Evolutionary conservation across 2,113 vertebrate species (phyloP).

Genomic region (Eretmodus cyanostictus): DNA sequence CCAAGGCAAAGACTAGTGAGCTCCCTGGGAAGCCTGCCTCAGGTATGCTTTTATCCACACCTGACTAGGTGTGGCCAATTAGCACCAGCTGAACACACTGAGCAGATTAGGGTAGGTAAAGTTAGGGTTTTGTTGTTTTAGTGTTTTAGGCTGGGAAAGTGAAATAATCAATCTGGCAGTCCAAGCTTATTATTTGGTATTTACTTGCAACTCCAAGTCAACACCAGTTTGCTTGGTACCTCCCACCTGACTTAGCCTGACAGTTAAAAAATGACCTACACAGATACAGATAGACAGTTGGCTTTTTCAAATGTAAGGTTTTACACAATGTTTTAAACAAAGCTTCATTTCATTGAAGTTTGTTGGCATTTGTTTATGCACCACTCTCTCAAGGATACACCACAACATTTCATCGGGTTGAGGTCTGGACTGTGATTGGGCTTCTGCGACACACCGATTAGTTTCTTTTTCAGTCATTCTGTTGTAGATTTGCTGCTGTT

Average conservation of each 20-base stretch:
- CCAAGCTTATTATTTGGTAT: rapidly evolving
- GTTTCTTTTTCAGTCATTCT: not conserved
- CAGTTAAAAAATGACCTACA: not conserved
- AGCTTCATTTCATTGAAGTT: not conserved
- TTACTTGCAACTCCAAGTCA: not conserved
- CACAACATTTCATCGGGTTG: not conserved
- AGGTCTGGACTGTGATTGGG: not conserved
- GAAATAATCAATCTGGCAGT: not conserved
- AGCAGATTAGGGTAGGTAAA: too few relatives aligned
- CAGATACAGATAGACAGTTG: not conserved
- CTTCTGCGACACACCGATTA: rapidly evolving
- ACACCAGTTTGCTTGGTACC: not conserved
- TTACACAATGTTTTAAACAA: not conserved
- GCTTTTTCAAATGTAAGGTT: not conserved
- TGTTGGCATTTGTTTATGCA: not conserved
- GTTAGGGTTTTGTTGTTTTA: too few relatives aligned
- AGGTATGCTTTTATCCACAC: too few relatives aligned
- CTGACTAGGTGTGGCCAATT: too few relatives aligned
- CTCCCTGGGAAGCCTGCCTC: too few relatives aligned
- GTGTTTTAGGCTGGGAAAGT: too few relatives aligned
- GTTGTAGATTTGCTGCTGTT: not conserved
- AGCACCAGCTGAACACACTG: too few relatives aligned
- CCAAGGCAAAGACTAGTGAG: too few relatives aligned
- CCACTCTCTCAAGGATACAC: not conserved
- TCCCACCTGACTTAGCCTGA: not conserved